phyloP scores from a whole-genome alignment of 2,113 vertebrate species.

The Condylura cristata region DNA sequence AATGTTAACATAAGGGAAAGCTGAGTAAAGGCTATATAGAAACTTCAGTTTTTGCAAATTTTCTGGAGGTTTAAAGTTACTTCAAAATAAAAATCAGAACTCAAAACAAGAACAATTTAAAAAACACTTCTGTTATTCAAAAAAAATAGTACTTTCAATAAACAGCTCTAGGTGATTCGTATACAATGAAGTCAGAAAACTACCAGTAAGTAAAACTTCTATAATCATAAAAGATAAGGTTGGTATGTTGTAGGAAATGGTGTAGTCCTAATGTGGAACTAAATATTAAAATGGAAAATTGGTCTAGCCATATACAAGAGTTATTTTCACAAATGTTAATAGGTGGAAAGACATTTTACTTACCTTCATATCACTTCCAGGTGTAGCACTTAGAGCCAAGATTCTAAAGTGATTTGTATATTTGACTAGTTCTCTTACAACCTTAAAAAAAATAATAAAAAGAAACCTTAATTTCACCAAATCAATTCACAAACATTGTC shows the following conservation, averaged over 20 bases:
- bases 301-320: not conserved
- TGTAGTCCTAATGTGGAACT: not conserved
- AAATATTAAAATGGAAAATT: constrained; percentile 19
- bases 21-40: not conserved
- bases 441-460: constrained; percentile 83
- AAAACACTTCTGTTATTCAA: not conserved
- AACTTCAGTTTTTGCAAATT: not conserved
- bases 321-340: constrained; percentile 2
- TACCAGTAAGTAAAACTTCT: not conserved
- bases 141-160: not conserved
- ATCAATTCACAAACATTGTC: constrained; percentile 14
- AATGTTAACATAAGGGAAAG: not conserved
- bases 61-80: not conserved
- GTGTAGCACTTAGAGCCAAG: constrained; percentile 96
- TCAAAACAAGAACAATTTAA: constrained; percentile 1
- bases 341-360: constrained; percentile 58
- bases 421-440: constrained; percentile 92
- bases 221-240: not conserved
- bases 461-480: constrained; percentile 20
- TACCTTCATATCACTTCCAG: constrained; percentile 95
- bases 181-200: constrained; percentile 17
- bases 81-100: constrained; percentile 39
- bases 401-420: constrained; percentile 93
- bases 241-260: not conserved
- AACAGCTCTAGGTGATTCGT: constrained; percentile 3